Percentiles rank a stretch among this genome's conserved stretches.
phyloP scores from a whole-genome alignment of 2,797 vertebrate genomes.

The Enteromius viviparus region DNA sequence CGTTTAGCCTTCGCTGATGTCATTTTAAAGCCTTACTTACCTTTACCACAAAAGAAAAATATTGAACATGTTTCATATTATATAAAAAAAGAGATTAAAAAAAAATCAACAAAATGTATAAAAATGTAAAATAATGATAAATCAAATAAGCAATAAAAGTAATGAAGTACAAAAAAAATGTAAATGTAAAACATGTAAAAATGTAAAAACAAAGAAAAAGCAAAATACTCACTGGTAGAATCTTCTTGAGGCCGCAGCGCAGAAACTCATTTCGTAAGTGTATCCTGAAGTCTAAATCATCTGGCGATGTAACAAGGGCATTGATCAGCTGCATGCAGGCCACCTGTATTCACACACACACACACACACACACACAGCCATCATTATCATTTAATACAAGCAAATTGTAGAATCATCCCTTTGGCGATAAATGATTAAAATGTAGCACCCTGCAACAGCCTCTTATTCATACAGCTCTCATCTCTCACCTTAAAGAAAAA shows the following conservation, averaged over 20 bases:
- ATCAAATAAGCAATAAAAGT: not conserved
- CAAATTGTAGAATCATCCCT: slow-evolving; percentile 6
- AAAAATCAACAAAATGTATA: not conserved
- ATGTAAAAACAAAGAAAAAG: not conserved
- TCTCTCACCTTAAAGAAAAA: slow-evolving; percentile 28
- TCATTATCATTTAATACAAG: slow-evolving; percentile 15
- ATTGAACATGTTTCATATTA: not conserved
- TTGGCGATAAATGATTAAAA: slow-evolving; percentile 26
- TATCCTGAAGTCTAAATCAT: slow-evolving; percentile 98
- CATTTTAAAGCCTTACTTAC: not conserved
- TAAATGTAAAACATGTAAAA: too few species aligned
- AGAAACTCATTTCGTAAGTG: slow-evolving; percentile 97
- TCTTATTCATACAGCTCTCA: slow-evolving; percentile 20
- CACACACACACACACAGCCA: slow-evolving; percentile 21
- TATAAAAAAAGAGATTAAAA: not conserved
- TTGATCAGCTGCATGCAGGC: slow-evolving; percentile 99
- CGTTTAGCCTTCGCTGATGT: not conserved
- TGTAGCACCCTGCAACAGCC: slow-evolving; percentile 11
- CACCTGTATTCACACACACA: slow-evolving; percentile 76
- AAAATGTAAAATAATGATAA: not conserved
- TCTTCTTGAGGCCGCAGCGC: slow-evolving; percentile 92
- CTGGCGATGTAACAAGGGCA: slow-evolving; percentile 93
- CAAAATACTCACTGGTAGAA: slow-evolving; percentile 87
- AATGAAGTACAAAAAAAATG: not conserved
- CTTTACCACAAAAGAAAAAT: not conserved